Evolutionary conservation across 2,797 vertebrate genomes (phyloP).

Genomic region (Brachyalestes nurse): DNA sequence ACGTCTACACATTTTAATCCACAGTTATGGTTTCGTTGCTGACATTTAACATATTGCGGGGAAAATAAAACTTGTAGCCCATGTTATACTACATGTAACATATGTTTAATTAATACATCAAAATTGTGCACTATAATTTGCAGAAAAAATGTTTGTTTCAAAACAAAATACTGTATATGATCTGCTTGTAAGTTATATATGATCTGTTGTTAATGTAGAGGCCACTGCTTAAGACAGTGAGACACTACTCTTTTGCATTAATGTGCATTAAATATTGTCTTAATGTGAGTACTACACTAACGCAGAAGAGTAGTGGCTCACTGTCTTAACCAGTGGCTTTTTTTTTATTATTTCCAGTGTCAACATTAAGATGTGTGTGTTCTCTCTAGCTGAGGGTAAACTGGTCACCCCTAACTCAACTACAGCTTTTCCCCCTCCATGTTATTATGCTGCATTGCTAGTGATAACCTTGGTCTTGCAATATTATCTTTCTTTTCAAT

Average conservation of each 20-base stretch:
- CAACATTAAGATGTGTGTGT: neutral
- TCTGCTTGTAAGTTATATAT: too few species aligned
- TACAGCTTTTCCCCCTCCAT: neutral
- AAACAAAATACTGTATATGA: too few species aligned
- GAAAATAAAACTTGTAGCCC: too few species aligned
- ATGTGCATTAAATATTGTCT: neutral
- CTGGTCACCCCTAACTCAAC: conserved; percentile 8
- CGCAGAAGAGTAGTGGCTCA: neutral
- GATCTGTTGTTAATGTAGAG: neutral
- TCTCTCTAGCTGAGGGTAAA: conserved; percentile 2
- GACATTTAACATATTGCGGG: too few species aligned
- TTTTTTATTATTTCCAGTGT: neutral
- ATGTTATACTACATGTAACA: too few species aligned
- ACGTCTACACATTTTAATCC: neutral
- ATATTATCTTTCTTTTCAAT: neutral
- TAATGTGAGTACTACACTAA: neutral
- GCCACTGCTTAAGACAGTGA: neutral
- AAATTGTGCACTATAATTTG: too few species aligned
- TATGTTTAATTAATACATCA: too few species aligned
- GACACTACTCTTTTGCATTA: neutral
- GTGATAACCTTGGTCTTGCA: conserved; percentile 2
- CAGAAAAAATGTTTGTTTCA: too few species aligned
- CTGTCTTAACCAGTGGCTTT: neutral
- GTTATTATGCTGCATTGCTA: conserved; percentile 16
- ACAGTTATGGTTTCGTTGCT: too few species aligned